These are phyloP conservation scores for Phataginus tetradactyla DNA, from an alignment of 2,797 vertebrate genomes.

Conservation along the genomic window DNA sequence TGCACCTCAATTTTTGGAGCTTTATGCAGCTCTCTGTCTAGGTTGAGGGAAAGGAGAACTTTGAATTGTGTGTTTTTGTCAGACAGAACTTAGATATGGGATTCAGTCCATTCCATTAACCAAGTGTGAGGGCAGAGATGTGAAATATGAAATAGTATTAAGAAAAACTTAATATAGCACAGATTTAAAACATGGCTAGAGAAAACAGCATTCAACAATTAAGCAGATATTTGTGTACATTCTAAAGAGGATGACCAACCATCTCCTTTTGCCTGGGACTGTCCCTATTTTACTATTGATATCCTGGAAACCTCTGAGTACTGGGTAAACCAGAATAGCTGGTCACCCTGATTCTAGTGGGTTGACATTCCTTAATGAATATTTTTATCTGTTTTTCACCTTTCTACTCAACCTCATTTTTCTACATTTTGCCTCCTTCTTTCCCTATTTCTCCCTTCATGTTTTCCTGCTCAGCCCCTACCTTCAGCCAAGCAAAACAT, in stretches of 20 bases:
- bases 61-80: background rate
- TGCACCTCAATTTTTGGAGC: background rate
- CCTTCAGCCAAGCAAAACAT: background rate
- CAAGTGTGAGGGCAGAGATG: background rate
- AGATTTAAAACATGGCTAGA: background rate
- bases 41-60: background rate
- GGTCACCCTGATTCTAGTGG: background rate
- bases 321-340: background rate
- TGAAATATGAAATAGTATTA: background rate
- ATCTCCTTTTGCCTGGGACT: background rate
- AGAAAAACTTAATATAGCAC: background rate
- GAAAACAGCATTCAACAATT: background rate
- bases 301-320: background rate
- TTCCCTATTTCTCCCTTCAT: background rate
- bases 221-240: background rate
- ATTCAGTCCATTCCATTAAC: background rate
- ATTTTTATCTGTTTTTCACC: background rate
- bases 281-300: background rate
- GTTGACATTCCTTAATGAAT: background rate
- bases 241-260: background rate
- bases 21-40: background rate
- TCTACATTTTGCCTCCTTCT: background rate
- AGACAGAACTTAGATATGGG: background rate
- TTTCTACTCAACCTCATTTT: background rate
- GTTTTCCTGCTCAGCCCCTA: background rate